Base-by-base conservation (phyloP, 1,140 invertebrate species). In the Meloidogyne exigua region DNA sequence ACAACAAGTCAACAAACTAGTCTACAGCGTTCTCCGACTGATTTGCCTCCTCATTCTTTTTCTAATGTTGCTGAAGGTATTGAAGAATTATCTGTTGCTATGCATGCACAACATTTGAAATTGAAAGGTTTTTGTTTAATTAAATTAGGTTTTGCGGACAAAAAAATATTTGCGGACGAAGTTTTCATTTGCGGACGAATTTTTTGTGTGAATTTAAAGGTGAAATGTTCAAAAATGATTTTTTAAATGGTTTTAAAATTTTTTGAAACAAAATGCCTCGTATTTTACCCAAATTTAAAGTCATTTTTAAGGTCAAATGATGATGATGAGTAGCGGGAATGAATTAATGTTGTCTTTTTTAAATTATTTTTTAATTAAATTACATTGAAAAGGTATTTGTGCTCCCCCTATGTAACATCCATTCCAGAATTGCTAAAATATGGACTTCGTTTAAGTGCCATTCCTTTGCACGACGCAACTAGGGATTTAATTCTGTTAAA, bases 401-500 rank as follows among this genome's bases (percentile, higher is more conserved):
- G 84, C 70, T 86, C 84, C 28, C 84, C 84, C 18, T 85, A 85
- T 72, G 84, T 87, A 5, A 87, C 84, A 7, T 84, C 79, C 28
- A 87, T 87, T n/a, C 84, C 85, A 1, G 84, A 85, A 74, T 76
- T 85, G 12, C 66, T 87, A 12, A 80, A 85, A 68, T 85, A 82
- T 72, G 95, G 95, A 5, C 90, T 98, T 2, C 95, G 93, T 84
- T 92, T 98, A 76, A 95, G 93, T 77, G 95, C 97, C 88, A 94
- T 98, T 79, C 95, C 95, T 4, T 90, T 98, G 11, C 95, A 98
- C 88, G 96, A 98, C 88, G 94, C 95, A 0, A 98, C 95, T 1
- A 90, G 95, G 80, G 96, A 98, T 90, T 90, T 98, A 79, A 95
- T 98, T 13, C 90, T 98, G 42, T 93, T 98, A 90, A 96, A 94